Evolutionary conservation across 2,888 invertebrate species (phyloP), one percentile per base, ranked within the genome.

Genomic region (Cistogaster globosa): DNA sequence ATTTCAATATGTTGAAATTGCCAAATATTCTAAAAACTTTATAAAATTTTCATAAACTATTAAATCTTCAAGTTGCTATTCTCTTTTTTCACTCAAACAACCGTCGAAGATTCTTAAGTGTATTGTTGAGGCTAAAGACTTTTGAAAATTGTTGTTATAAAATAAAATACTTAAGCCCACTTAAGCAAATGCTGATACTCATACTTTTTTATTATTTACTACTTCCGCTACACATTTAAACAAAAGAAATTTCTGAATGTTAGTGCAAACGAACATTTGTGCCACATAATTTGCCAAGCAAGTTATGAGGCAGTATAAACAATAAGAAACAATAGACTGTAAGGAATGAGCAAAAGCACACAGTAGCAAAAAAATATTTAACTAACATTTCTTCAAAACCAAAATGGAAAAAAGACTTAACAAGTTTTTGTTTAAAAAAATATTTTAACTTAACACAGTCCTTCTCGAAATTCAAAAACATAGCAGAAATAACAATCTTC

Each of bases 171-270:
- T 72, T 72, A 72, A 72, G 63, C 58, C 57, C 65, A 57, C 57
- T 72, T 65, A 72, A 72, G 51, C 22, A 72, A 72, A 80, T 51
- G 51, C 58, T 72, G 57, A 80, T 72, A 65, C 72, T 72, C 26
- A 51, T 67, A 42, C 48, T 72, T 57, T 57, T 32, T 32, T 67
- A 26, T 63, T 72, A n/a, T 36, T 57, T 51, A 51, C 65, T 65
- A 45, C 65, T 48, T 26, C 57, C 38, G 20, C 38, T 51, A 65
- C 65, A 72, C 58, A 72, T 71, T 72, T 53, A 32, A n/a, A 67
- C 79, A 65, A 80, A 63, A 80, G 58, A 65, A 65, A 57, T 80
- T 51, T 20, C 58, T 51, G 51, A 72, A 48, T 20, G 12, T 26
- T 18, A 26, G 26, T 26, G 26, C 26, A 26, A 26, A 26, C 22